A percentile compares a stretch with the other conserved stretches of the same genome.
These are phyloP conservation scores for Glareola pratincola DNA, from an alignment of 2,113 vertebrate genomes.

Conservation along the genomic window DNA sequence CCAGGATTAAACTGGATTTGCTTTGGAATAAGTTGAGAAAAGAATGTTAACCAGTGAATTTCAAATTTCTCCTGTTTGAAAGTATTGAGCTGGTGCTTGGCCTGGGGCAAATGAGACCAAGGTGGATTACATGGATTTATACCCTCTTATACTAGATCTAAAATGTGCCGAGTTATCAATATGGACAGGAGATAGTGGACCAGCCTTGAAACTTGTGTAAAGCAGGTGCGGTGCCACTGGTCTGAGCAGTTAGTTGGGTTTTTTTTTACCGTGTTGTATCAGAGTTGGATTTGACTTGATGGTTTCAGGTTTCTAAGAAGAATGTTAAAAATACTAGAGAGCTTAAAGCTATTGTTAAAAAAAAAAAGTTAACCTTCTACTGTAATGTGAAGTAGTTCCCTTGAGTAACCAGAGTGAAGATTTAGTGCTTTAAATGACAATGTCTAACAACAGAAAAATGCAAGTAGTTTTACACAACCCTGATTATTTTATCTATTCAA, in stretches of 20 bases:
- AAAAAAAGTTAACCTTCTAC: not conserved
- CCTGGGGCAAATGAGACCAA: not conserved
- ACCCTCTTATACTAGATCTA: not conserved
- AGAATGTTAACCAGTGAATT: not conserved
- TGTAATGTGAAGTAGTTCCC: not conserved
- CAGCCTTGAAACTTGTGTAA: not conserved
- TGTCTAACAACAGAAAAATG: constrained; percentile 33
- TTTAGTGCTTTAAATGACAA: not conserved
- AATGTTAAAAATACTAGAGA: not conserved
- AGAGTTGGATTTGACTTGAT: not conserved
- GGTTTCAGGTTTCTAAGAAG: not conserved
- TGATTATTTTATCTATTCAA: constrained; percentile 37
- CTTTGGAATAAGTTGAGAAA: not conserved
- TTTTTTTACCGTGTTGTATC: not conserved
- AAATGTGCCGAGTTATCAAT: not conserved
- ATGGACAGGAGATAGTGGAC: not conserved
- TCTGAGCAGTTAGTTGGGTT: not conserved
- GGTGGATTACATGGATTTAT: not conserved
- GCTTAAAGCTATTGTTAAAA: not conserved
- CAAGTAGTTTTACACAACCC: not conserved
- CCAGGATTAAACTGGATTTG: not conserved
- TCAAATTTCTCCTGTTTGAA: not conserved
- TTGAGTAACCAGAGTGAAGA: not conserved
- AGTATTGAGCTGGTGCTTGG: not conserved
- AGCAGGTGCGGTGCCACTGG: not conserved